Evolutionary conservation across 2,113 vertebrate genomes (phyloP), one percentile per base, ranked within the genome.

Genomic region (Triplophysa siluroides): DNA sequence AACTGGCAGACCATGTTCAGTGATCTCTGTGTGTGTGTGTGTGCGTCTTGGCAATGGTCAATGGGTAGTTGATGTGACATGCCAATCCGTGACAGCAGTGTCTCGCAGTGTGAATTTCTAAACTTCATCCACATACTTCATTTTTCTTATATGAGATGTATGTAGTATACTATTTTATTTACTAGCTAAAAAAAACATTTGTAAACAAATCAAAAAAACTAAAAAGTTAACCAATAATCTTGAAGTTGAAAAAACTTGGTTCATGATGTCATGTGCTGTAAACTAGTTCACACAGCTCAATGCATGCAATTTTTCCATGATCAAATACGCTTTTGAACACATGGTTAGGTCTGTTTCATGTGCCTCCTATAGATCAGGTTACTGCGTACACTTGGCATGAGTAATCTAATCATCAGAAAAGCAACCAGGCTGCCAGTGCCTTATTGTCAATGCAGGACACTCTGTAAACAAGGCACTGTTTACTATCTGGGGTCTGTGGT

Each of bases 371-470:
- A 38, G 75, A 65, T 77, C 43, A 65, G 45, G 45, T 77, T 77
- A 33, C 62, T 16, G 61, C 64, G 75, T 54, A 77, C 75, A 77
- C 45, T 65, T 52, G 45, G 23, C 24, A n/a, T 63, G 60, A 26
- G 75, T 77, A 77, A 77, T 77, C 62, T 65, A 77, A 77, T 77
- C 75, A 64, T 65, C 75, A 77, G 61, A 65, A 52, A 38, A 77
- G 62, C 62, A 76, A 52, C 43, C 24, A 23, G 61, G 24, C 75
- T 64, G 75, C 62, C 61, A 77, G 75, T 60, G 65, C 61, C 75
- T 77, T 65, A 77, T 77, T 77, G 75, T 66, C 75, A 77, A 65
- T 64, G 61, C 61, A 52, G 74, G 41, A 12, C 23, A 50, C 74
- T 76, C 74, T 64, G 74, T 65, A 65, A 76, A 77, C 75, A 38